phyloP scores from a whole-genome alignment of 2,113 vertebrate species.

The Micronycteris hirsuta region DNA sequence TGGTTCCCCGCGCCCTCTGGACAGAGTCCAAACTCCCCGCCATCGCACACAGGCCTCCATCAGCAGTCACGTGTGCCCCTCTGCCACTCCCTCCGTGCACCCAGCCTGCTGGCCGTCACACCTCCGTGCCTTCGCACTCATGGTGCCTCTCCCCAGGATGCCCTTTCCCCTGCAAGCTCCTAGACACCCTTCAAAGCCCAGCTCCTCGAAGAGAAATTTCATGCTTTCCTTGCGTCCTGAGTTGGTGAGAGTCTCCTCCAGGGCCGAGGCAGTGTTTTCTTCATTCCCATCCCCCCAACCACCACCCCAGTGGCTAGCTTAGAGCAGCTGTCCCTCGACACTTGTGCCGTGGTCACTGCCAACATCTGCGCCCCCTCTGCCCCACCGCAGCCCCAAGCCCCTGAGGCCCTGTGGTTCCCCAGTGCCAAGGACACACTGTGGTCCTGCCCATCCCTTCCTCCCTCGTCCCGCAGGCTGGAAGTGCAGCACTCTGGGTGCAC shows the following conservation, averaged over 20 bases:
- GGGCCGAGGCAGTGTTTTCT: neutral
- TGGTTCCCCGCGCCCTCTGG: neutral
- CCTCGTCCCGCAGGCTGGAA: neutral
- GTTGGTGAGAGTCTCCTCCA: neutral
- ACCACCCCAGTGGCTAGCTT: neutral
- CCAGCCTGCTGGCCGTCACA: neutral
- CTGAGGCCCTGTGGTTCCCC: neutral
- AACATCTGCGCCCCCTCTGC: neutral
- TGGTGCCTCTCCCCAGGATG: neutral
- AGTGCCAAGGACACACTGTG: neutral
- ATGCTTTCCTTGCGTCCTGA: neutral
- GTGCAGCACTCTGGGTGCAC: neutral
- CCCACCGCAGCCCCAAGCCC: no score
- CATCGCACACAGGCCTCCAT: neutral
- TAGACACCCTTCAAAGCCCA: neutral
- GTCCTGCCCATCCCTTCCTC: neutral
- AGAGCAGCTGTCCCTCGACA: neutral
- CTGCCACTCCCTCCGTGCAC: rapidly evolving
- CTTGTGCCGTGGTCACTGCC: neutral
- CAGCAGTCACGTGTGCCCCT: rapidly evolving
- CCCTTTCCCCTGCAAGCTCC: neutral
- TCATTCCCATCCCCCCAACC: neutral
- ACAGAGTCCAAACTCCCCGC: neutral
- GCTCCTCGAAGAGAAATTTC: neutral
- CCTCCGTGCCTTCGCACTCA: neutral